Evolutionary conservation across 2,797 vertebrate species (phyloP).

Genomic region (Valencia hispanica): DNA sequence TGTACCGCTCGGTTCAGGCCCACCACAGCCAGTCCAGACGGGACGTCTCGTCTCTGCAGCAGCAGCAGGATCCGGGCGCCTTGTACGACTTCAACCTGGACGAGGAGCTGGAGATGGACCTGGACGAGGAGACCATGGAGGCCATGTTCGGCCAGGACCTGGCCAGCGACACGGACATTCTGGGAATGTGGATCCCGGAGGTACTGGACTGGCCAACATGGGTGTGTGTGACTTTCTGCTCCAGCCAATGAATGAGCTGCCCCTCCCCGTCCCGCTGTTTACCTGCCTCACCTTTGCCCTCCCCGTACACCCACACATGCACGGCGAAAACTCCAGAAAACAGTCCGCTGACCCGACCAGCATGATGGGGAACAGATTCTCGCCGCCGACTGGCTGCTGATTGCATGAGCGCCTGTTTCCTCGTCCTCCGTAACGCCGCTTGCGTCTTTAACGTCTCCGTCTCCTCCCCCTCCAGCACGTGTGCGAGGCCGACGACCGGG

Average conservation of each 20-base stretch:
- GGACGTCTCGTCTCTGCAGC: slow-evolving; percentile 89
- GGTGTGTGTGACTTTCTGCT: slow-evolving; percentile 93
- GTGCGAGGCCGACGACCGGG: slow-evolving; percentile 95
- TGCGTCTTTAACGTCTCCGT: not conserved
- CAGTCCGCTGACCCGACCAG: slow-evolving; percentile 5
- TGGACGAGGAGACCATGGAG: slow-evolving; percentile 99
- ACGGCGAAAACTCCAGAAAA: not conserved
- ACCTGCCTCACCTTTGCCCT: slow-evolving; percentile 22
- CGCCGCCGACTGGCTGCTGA: slow-evolving; percentile 12
- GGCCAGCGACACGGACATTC: slow-evolving; percentile 96
- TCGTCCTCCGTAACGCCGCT: too few relatives aligned
- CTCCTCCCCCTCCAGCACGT: slow-evolving; percentile 85
- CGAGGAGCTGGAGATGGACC: slow-evolving; percentile 96
- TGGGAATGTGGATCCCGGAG: slow-evolving; percentile 99
- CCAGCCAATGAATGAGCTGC: slow-evolving; percentile 77
- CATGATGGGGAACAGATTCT: slow-evolving; percentile 21
- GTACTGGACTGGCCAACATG: slow-evolving; percentile 99
- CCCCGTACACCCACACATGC: slow-evolving; percentile 9
- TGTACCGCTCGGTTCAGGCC: slow-evolving; percentile 97
- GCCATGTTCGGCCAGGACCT: slow-evolving; percentile 99
- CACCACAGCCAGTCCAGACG: slow-evolving; percentile 93
- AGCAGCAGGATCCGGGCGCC: slow-evolving; percentile 86
- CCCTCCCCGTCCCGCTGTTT: slow-evolving; percentile 73
- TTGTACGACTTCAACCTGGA: slow-evolving; percentile 98
- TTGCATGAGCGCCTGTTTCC: slow-evolving; percentile 14